These are phyloP conservation scores for Prochilodus magdalenae DNA, from an alignment of 2,113 vertebrate species.

Conservation along the genomic window DNA sequence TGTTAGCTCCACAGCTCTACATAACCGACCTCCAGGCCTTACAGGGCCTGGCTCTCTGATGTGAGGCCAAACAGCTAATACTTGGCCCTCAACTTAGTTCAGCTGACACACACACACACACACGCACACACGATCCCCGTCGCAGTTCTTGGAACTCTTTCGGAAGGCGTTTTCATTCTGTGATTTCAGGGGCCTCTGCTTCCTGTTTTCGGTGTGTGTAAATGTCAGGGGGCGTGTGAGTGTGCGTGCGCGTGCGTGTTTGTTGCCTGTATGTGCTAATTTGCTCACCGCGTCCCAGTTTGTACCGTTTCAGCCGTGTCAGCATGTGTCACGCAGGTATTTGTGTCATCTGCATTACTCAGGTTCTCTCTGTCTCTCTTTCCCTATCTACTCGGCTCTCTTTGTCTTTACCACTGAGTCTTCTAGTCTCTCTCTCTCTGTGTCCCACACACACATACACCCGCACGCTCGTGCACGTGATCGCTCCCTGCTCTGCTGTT, in stretches of 20 bases:
- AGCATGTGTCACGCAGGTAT: not conserved
- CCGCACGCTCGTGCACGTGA: not conserved
- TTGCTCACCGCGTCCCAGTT: conserved; percentile 1
- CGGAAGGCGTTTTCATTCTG: not conserved
- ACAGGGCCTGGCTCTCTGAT: not conserved
- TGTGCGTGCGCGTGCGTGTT: not conserved
- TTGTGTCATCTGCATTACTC: not conserved
- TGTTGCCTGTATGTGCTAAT: not conserved
- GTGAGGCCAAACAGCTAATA: not conserved
- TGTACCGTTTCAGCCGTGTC: not conserved
- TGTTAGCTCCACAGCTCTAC: too few species aligned
- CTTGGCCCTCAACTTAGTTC: not conserved
- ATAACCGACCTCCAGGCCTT: not conserved
- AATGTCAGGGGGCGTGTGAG: conserved; percentile 17
- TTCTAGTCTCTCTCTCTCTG: not conserved
- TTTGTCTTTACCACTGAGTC: too few species aligned
- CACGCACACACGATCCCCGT: not conserved
- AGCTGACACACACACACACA: not conserved
- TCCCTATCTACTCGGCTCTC: not conserved
- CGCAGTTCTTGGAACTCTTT: conserved; percentile 18
- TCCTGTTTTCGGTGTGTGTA: conserved; percentile 43
- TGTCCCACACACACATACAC: too few species aligned
- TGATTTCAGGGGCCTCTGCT: conserved; percentile 27
- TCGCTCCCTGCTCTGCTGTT: not conserved
- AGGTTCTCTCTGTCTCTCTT: not conserved